Evolutionary conservation across 2,888 invertebrate genomes (phyloP).

Genomic region (Diploptera punctata): DNA sequence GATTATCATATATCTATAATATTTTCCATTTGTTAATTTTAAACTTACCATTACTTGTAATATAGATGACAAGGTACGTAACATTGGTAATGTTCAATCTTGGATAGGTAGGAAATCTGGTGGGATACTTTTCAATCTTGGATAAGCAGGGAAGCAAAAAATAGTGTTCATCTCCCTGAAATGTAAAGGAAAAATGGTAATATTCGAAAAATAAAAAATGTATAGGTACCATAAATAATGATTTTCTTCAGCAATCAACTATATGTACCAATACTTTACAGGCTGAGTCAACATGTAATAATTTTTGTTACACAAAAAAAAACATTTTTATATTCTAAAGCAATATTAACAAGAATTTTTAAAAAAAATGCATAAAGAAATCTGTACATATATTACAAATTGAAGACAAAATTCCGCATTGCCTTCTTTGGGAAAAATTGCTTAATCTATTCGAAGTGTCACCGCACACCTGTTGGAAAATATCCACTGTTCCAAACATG

Average conservation of each 20-base stretch:
- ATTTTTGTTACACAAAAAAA: conserved; percentile 36
- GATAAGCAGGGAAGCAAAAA: no score
- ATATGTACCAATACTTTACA: conserved; percentile 38
- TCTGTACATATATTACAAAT: conserved; percentile 42
- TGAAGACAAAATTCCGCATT: conserved; percentile 39
- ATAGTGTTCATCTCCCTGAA: no score
- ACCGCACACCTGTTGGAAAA: conserved; percentile 27
- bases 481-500: conserved; percentile 10
- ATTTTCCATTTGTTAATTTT: no score
- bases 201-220: neutral
- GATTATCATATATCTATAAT: no score
- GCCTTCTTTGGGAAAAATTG: conserved; percentile 37
- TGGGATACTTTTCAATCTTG: no score
- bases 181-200: no score
- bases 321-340: conserved; percentile 28
- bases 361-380: conserved; percentile 39
- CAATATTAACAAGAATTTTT: conserved; percentile 37
- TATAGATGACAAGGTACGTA: no score
- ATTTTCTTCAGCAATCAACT: conserved; percentile 35
- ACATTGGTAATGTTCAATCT: no score
- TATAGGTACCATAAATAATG: conserved; percentile 35
- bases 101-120: no score
- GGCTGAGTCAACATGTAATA: conserved; percentile 25
- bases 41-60: no score
- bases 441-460: conserved; percentile 33